phyloP scores from a whole-genome alignment of 2,888 invertebrate genomes.

The Thumatha senex region DNA sequence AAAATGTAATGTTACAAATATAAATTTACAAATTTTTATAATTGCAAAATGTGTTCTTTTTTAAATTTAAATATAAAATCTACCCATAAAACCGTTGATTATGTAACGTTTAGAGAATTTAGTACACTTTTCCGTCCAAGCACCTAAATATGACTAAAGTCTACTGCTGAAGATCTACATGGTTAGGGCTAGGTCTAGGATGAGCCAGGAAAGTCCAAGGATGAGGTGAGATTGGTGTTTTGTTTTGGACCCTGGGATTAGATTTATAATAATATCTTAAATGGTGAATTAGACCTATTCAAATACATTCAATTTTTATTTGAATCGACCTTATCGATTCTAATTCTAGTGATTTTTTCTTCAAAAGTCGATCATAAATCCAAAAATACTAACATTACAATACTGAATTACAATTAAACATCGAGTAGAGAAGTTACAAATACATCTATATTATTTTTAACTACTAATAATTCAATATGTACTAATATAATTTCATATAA shows the following conservation, averaged over 20 bases:
- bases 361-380: slow-evolving; percentile 31
- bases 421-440: slow-evolving; percentile 56
- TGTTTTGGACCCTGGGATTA: slow-evolving; percentile 75
- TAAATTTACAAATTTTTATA: not conserved
- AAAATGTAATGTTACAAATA: not conserved
- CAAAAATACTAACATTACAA: slow-evolving; percentile 37
- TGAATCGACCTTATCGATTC: slow-evolving; percentile 11
- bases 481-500: slow-evolving; percentile 47
- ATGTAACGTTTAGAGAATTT: slow-evolving; percentile 4
- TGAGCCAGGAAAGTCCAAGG: slow-evolving; percentile 76
- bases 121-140: slow-evolving; percentile 18
- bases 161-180: slow-evolving; percentile 60
- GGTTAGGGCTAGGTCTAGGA: slow-evolving; percentile 38
- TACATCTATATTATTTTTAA: slow-evolving; percentile 50
- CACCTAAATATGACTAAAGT: slow-evolving; percentile 40
- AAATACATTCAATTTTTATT: slow-evolving; percentile 20
- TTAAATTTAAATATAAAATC: slow-evolving; percentile 14
- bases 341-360: not conserved
- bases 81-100: slow-evolving; percentile 4
- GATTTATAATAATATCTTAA: slow-evolving; percentile 40
- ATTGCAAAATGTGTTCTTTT: not conserved
- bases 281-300: slow-evolving; percentile 31
- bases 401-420: slow-evolving; percentile 56
- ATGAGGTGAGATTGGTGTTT: slow-evolving; percentile 75
- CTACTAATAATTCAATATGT: slow-evolving; percentile 52